Evolutionary conservation across 2,797 vertebrate genomes (phyloP).

Genomic region (Anguilla megastoma): DNA sequence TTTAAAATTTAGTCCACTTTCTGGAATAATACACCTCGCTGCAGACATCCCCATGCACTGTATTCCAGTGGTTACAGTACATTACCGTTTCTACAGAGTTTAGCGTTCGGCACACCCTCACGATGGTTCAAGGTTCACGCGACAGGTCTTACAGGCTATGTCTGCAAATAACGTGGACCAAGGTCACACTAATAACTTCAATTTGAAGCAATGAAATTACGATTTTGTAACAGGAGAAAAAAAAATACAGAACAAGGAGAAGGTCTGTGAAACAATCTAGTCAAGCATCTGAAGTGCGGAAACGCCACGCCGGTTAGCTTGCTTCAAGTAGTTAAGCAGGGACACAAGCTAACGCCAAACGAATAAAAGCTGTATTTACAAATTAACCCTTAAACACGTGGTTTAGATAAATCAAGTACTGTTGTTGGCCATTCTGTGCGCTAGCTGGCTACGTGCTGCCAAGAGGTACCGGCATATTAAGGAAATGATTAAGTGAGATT

Average conservation of each 20-base stretch:
- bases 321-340: slow-evolving; percentile 31
- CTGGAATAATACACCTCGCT: slow-evolving; percentile 23
- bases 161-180: slow-evolving; percentile 47
- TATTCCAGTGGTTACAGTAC: slow-evolving; percentile 34
- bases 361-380: slow-evolving; percentile 35
- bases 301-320: slow-evolving; percentile 20
- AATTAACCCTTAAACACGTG: slow-evolving; percentile 30
- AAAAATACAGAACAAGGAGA: background rate
- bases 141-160: slow-evolving; percentile 32
- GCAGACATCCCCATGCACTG: slow-evolving; percentile 33
- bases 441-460: slow-evolving; percentile 28
- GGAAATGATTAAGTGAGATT: background rate
- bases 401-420: slow-evolving; percentile 23
- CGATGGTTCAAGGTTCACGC: slow-evolving; percentile 18
- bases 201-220: slow-evolving; percentile 60
- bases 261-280: slow-evolving; percentile 24
- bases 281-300: slow-evolving; percentile 20
- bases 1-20: slow-evolving; percentile 29
- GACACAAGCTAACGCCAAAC: slow-evolving; percentile 10
- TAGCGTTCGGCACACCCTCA: slow-evolving; percentile 24
- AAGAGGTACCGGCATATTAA: background rate
- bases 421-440: slow-evolving; percentile 13
- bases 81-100: slow-evolving; percentile 11
- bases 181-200: slow-evolving; percentile 56
- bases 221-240: slow-evolving; percentile 34